Conservation (phyloP, 1,140 invertebrate genomes). For the Coptotermes formosanus region DNA sequence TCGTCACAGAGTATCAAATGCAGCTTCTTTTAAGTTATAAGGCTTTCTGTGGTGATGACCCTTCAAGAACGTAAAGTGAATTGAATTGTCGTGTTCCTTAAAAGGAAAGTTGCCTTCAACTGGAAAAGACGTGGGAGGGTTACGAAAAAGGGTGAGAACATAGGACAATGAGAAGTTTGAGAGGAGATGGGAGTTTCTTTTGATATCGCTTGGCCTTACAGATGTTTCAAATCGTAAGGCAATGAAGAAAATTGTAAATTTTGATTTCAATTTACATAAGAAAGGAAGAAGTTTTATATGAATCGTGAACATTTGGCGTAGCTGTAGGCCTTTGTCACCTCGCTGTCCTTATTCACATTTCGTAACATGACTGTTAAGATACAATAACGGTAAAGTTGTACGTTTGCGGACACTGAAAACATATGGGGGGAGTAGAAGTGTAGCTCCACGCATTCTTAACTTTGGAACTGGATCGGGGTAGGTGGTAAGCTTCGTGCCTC, state of each 20-base stretch:
- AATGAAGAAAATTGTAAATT: not conserved
- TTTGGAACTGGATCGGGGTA: too few species aligned
- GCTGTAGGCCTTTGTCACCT: too few species aligned
- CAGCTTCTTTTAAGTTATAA: not conserved
- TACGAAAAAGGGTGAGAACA: not conserved
- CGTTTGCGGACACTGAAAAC: too few species aligned
- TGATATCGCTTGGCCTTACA: not conserved
- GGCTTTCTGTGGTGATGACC: not conserved
- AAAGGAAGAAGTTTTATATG: not conserved
- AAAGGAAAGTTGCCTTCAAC: slow-evolving; percentile 4
- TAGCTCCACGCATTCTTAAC: too few species aligned
- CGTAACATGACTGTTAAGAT: too few species aligned
- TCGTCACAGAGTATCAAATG: not conserved
- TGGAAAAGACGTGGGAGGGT: not conserved
- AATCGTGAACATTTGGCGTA: too few species aligned
- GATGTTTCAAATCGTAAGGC: not conserved
- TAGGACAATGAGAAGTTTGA: not conserved
- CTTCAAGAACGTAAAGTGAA: not conserved
- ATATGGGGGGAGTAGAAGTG: too few species aligned
- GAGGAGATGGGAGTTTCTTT: not conserved
- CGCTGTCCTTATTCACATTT: too few species aligned
- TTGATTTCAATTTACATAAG: not conserved
- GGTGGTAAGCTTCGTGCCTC: too few species aligned
- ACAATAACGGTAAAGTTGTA: too few species aligned
- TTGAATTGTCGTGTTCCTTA: not conserved